These are phyloP conservation scores for Dichetophora obliterata DNA, from an alignment of 2,888 invertebrate species.

Conservation along the genomic window DNA sequence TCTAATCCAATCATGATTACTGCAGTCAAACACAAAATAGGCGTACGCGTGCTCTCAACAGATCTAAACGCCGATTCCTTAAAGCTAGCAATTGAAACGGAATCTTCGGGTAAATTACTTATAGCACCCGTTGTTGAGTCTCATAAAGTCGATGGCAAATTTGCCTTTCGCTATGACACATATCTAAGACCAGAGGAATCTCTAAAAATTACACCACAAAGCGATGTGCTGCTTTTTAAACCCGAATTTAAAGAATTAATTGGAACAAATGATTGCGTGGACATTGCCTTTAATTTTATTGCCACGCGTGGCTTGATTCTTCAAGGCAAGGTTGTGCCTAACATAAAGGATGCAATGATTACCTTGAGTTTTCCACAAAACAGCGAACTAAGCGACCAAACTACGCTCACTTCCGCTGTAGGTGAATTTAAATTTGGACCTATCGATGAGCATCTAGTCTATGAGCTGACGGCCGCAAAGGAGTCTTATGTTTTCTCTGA, in stretches of 20 bases:
- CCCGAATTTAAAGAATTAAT: conserved; percentile 75
- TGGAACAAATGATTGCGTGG: conserved; percentile 78
- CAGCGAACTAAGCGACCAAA: conserved; percentile 54
- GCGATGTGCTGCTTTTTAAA: conserved; percentile 80
- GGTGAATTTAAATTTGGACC: conserved; percentile 91
- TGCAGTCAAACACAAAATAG: conserved; percentile 74
- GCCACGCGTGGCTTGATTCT: conserved; percentile 78
- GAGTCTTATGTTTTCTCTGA: conserved; percentile 88
- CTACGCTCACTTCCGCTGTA: conserved; percentile 74
- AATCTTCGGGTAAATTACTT: conserved; percentile 55
- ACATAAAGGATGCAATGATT: conserved; percentile 74
- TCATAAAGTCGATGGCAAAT: conserved; percentile 70
- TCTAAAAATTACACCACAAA: conserved; percentile 75
- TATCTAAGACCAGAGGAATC: conserved; percentile 70
- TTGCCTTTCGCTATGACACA: conserved; percentile 64
- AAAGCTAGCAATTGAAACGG: conserved; percentile 59
- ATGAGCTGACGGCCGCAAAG: conserved; percentile 83
- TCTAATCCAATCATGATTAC: conserved; percentile 69
- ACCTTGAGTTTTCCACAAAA: conserved; percentile 71
- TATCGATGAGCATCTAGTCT: conserved; percentile 79
- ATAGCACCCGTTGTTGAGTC: conserved; percentile 65
- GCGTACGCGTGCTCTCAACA: conserved; percentile 70
- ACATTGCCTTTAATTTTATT: conserved; percentile 75
- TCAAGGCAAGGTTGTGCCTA: conserved; percentile 75
- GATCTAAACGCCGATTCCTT: conserved; percentile 64